Conservation (phyloP, 2,113 vertebrate species). For the Nesogale talazaci region DNA sequence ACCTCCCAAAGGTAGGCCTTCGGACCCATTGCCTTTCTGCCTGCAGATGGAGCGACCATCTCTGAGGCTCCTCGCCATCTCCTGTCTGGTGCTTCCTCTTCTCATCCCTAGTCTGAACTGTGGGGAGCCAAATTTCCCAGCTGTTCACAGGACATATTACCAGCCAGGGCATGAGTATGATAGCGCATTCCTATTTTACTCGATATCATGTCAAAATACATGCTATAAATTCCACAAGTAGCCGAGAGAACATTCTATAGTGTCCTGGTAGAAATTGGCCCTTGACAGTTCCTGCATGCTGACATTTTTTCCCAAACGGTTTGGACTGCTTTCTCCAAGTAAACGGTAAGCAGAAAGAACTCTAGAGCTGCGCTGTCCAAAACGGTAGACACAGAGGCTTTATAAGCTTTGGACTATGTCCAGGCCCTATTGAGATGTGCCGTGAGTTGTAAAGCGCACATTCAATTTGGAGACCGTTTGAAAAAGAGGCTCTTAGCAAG, state of each 20-base stretch:
- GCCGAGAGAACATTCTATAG: not conserved
- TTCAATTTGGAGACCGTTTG: not conserved
- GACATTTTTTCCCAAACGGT: not conserved
- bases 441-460: not conserved
- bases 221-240: not conserved
- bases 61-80: not conserved
- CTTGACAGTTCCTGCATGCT: not conserved
- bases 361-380: not conserved
- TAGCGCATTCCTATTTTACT: not conserved
- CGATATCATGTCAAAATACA: not conserved
- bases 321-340: not conserved
- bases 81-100: not conserved
- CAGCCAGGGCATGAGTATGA: not conserved
- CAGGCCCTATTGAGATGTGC: not conserved
- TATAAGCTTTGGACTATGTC: not conserved
- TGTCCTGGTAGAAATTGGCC: not conserved
- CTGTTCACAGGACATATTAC: not conserved
- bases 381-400: not conserved
- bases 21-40: not conserved
- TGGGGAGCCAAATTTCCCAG: not conserved
- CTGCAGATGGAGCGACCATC: not conserved
- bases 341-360: slow-evolving; percentile 5
- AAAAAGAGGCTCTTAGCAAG: not conserved
- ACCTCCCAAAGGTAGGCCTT: not conserved
- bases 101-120: not conserved